A percentile compares a stretch with the other conserved stretches of the same genome.
Conservation (phyloP, 2,113 vertebrate species). For the Mustelus asterias region DNA sequence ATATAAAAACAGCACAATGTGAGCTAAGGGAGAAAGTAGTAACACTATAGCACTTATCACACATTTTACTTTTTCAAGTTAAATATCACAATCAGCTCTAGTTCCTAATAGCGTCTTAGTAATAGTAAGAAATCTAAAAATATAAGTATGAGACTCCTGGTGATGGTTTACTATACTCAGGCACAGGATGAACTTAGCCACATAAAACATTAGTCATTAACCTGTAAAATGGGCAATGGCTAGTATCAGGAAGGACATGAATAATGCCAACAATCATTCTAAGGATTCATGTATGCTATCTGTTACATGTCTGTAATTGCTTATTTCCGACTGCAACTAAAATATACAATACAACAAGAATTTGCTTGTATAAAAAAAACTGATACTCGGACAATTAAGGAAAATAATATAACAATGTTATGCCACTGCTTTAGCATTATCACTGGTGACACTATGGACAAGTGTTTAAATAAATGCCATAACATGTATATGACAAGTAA, state of each 20-base stretch:
- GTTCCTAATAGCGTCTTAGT: neutral
- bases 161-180: neutral
- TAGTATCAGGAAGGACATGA: neutral
- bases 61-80: conserved; percentile 3
- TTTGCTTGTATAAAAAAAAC: neutral
- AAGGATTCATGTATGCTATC: neutral
- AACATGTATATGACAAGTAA: neutral
- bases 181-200: neutral
- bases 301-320: neutral
- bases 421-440: neutral
- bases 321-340: neutral
- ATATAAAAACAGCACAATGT: neutral
- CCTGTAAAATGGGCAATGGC: neutral
- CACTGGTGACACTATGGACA: neutral
- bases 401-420: neutral
- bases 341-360: neutral
- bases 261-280: neutral
- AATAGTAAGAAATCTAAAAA: neutral
- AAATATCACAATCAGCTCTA: neutral
- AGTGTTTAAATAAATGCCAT: neutral
- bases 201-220: neutral
- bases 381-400: neutral
- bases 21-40: neutral
- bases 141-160: neutral
- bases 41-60: neutral